Conservation (phyloP, 2,888 invertebrate genomes). For the Cryptocheilus praepositus region DNA sequence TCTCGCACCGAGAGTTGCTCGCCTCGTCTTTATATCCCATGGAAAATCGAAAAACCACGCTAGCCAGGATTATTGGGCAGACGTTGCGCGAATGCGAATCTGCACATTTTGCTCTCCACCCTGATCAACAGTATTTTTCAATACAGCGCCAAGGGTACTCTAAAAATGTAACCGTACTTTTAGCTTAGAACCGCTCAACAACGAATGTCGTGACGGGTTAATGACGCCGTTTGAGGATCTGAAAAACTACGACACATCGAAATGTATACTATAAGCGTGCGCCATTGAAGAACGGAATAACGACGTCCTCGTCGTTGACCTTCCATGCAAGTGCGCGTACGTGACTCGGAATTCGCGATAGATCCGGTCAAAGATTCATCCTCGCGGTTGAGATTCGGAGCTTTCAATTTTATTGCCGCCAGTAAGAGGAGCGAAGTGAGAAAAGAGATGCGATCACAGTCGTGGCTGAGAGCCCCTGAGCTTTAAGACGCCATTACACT, state of each 20-base stretch:
- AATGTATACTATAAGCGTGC: no score
- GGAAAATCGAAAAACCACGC: slow-evolving; percentile 35
- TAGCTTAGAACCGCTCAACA: no score
- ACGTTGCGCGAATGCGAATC: slow-evolving; percentile 30
- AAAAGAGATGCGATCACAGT: slow-evolving; percentile 22
- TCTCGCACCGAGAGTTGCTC: slow-evolving; percentile 57
- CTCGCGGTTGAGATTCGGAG: slow-evolving; percentile 50
- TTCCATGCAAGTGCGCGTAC: neutral
- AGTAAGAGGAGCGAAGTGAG: slow-evolving; percentile 11
- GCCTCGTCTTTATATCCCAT: slow-evolving; percentile 50
- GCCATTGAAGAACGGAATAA: no score
- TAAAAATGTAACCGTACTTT: no score
- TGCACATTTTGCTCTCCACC: slow-evolving; percentile 15
- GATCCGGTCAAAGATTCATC: slow-evolving; percentile 55
- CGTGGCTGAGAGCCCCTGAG: slow-evolving; percentile 68
- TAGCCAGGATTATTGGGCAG: slow-evolving; percentile 23
- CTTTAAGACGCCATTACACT: slow-evolving; percentile 75
- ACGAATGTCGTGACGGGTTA: no score
- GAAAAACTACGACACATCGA: no score
- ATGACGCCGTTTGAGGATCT: no score
- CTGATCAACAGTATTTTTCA: no score
- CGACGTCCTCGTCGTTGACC: neutral
- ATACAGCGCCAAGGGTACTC: no score
- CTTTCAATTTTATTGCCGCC: slow-evolving; percentile 50
- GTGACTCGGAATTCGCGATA: slow-evolving; percentile 4